phyloP scores from a whole-genome alignment of 2,797 vertebrate genomes.

The Remorina albescens region DNA sequence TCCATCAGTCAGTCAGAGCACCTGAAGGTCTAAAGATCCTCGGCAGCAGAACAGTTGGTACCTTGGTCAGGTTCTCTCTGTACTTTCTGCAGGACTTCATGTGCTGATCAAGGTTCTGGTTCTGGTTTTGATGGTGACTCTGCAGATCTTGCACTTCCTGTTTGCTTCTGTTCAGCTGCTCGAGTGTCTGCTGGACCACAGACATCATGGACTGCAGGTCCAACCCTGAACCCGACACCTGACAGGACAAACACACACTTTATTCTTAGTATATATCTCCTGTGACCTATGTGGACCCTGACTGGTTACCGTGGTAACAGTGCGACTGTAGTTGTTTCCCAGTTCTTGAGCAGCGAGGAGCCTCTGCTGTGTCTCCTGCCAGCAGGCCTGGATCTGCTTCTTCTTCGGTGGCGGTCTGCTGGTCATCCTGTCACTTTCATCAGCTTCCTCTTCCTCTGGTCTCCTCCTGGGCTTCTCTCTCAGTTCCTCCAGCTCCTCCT shows the following conservation, averaged over 20 bases:
- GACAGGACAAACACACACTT: conserved; percentile 6
- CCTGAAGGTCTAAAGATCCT: background rate
- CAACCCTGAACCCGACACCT: conserved; percentile 81
- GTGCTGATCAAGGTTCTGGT: no score
- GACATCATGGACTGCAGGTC: conserved; percentile 60
- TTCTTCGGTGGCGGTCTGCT: background rate
- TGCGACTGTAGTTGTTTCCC: conserved; percentile 80
- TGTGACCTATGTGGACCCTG: no score
- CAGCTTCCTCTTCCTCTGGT: conserved; percentile 22
- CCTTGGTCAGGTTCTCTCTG: conserved; percentile 57
- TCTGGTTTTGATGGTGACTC: conserved; percentile 79
- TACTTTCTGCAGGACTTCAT: conserved; percentile 85
- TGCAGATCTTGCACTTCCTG: conserved; percentile 83
- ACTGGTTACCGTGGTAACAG: conserved; percentile 35
- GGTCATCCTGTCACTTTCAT: background rate
- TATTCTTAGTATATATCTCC: no score
- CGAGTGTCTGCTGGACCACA: conserved; percentile 76
- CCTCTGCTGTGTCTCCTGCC: conserved; percentile 26
- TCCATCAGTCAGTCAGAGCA: background rate
- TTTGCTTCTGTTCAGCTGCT: conserved; percentile 80
- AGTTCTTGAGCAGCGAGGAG: conserved; percentile 84
- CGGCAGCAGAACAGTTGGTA: background rate
- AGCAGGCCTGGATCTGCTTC: background rate
- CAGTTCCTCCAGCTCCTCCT: conserved; percentile 80
- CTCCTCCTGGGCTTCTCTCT: conserved; percentile 80